Evolutionary conservation across 2,888 invertebrate genomes (phyloP), one percentile per base, ranked within the genome.

Genomic region (Nomada ferruginata): DNA sequence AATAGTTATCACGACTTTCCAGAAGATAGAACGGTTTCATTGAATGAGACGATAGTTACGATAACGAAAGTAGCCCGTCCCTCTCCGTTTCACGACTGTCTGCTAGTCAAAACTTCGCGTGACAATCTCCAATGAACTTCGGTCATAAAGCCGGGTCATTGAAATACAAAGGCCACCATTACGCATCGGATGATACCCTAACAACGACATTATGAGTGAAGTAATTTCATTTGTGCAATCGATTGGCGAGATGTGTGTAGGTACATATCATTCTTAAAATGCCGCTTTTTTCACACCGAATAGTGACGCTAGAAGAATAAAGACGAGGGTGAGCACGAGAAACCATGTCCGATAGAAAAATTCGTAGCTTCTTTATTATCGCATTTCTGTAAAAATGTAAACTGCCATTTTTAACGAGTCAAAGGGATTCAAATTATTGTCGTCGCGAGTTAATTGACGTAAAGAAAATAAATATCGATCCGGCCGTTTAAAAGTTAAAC

Each of bases 21-120:
- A 44, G 42, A 47, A 42, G 44, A 75, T 64, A 29, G 15, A 13
- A 11, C n/a, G 44, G 59, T 59, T 71, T 79, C 50, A 47, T 42
- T 52, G 65, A 81, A 61, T 59, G 26, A 44, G 36, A 47, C 23
- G 52, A 78, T 78, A 66, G 64, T 36, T 63, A 7, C 36, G 70
- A 64, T 63, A 71, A 36, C 36, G 36, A 59, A 47, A 23, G 26
- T 53, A 42, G 52, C 26, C 11, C 71, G 42, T 68, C 53, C 23
- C n/a, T 59, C 23, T 18, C 20, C 36, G 10, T 65, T 69, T 61
- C 64, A 26, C 29, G 18, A 55, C 7, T 65, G 65, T 78, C 68
- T 69, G 57, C 2, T n/a, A 20, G 47, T 23, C 29, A 59, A 73
- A 79, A 79, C 29, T 50, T 74, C 7, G 80, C 80, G 79, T 73